Base-by-base conservation (phyloP, 1,140 invertebrate species). In the Tetramorium parvispinum region DNA sequence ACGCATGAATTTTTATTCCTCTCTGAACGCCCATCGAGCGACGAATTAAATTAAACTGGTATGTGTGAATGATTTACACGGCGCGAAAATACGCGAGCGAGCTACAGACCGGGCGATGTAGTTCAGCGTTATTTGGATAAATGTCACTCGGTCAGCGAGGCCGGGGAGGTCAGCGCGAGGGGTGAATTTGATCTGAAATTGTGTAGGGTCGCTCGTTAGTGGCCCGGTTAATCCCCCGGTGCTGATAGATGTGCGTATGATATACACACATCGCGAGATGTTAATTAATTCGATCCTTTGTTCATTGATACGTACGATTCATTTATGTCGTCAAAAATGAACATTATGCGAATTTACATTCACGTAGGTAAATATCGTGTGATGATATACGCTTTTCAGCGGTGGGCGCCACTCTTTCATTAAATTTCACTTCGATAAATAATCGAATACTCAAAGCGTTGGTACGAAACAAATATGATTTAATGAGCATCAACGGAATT, bases 101-200 rank as follows among this genome's bases (percentile, higher is more conserved):
- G 51, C 51, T 46, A 40, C 18, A 46, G 40, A 71, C 40, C 40
- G 40, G 24, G 46, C 71, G 49, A 87, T 86, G 89, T 91, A 82
- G 89, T 86, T 78, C 78, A 73, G 43, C 46, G 89, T 90, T 88
- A 86, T 85, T 89, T 66, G 66, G 59, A 76, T 85, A 92, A 92
- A 92, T 92, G 91, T 91, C 91, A 92, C 70, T 90, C 89, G 91
- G 90, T 92, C 91, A 92, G 63, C 70, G 65, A 32, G 66, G 63
- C 70, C 49, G 43, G 66, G 68, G 32, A 79, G 65, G 59, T 24
- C 53, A 43, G 51, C 57, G 51, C 18, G 37, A 55, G 79, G 78
- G 55, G 24, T 73, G 68, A 88, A 75, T 88, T 57, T 27, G 32
- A 53, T 68, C 71, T 55, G 43, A 73, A 88, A 78, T 71, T 65